A percentile compares a stretch with the other conserved stretches of the same genome.
Conservation (phyloP, 1,140 invertebrate genomes). For the Chlorops oryzae region DNA sequence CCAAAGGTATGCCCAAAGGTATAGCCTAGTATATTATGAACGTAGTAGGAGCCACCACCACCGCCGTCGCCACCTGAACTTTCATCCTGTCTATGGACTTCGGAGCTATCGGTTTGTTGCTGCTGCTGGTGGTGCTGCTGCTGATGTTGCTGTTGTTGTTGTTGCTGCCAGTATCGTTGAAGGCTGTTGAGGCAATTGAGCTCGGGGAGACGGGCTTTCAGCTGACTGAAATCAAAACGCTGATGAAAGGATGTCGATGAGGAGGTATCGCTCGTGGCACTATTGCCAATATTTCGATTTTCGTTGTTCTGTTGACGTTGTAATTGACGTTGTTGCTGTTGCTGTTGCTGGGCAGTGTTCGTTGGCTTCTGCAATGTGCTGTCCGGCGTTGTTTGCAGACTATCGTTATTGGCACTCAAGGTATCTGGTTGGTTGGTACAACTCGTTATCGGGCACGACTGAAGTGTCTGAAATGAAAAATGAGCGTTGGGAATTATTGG, state of each 20-base stretch:
- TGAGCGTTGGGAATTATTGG: too few species aligned
- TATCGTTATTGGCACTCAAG: slow-evolving; percentile 36
- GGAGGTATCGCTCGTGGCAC: slow-evolving; percentile 34
- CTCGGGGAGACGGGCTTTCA: slow-evolving; percentile 38
- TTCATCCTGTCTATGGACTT: neutral
- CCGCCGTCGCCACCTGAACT: slow-evolving; percentile 22
- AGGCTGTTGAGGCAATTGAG: slow-evolving; percentile 39
- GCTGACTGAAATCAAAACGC: slow-evolving; percentile 39
- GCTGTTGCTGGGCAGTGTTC: slow-evolving; percentile 23
- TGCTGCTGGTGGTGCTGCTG: slow-evolving; percentile 4
- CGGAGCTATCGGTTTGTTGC: slow-evolving; percentile 2
- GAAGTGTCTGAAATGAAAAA: slow-evolving; percentile 35
- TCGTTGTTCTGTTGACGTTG: neutral
- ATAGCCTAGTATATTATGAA: slow-evolving; percentile 45
- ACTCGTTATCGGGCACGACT: slow-evolving; percentile 41
- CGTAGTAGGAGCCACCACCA: slow-evolving; percentile 37
- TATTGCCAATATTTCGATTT: too few species aligned
- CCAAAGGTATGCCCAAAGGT: slow-evolving; percentile 41
- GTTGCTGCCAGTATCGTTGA: slow-evolving; percentile 41
- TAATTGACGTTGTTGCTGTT: slow-evolving; percentile 6
- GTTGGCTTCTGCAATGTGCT: slow-evolving; percentile 38
- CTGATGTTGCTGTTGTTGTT: slow-evolving; percentile 5
- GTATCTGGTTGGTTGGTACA: slow-evolving; percentile 44
- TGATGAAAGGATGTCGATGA: slow-evolving; percentile 41
- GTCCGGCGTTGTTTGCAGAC: slow-evolving; percentile 34